Evolutionary conservation across 2,888 invertebrate species (phyloP).

Genomic region (Dryobota labecula): DNA sequence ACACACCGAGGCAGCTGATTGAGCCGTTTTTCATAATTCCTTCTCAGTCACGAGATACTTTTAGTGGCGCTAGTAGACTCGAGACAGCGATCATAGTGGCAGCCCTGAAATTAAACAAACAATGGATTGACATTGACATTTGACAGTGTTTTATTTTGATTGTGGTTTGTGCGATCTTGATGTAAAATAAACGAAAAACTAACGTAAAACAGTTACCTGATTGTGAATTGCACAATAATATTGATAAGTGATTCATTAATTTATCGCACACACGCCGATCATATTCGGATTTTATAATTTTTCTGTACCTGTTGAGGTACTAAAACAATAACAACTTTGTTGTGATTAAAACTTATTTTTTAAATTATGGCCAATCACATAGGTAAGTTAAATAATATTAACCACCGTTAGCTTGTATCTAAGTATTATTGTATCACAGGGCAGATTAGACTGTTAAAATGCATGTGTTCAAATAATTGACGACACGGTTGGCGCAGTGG

Average conservation of each 20-base stretch:
- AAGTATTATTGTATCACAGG: neutral
- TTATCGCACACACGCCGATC: neutral
- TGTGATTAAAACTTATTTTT: neutral
- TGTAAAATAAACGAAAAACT: neutral
- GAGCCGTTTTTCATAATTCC: too few species aligned
- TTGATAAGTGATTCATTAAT: neutral
- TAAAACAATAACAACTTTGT: neutral
- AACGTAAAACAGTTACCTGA: neutral
- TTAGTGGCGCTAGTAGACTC: too few species aligned
- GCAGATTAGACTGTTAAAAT: neutral
- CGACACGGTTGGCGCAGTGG: too few species aligned
- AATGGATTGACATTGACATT: too few species aligned
- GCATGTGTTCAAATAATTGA: neutral
- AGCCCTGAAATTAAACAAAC: too few species aligned
- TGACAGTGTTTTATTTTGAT: too few species aligned
- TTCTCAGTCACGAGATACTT: too few species aligned
- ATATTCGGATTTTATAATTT: neutral
- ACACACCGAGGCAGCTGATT: too few species aligned
- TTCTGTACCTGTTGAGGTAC: neutral
- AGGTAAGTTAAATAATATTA: slow-evolving; percentile 9
- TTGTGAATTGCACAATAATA: slow-evolving; percentile 8
- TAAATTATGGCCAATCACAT: slow-evolving; percentile 22
- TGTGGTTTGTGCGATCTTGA: too few species aligned
- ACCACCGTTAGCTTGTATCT: neutral
- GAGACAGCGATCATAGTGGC: too few species aligned